Evolutionary conservation across 1,140 invertebrate genomes (phyloP).

Genomic region (Monochamus saltuarius): DNA sequence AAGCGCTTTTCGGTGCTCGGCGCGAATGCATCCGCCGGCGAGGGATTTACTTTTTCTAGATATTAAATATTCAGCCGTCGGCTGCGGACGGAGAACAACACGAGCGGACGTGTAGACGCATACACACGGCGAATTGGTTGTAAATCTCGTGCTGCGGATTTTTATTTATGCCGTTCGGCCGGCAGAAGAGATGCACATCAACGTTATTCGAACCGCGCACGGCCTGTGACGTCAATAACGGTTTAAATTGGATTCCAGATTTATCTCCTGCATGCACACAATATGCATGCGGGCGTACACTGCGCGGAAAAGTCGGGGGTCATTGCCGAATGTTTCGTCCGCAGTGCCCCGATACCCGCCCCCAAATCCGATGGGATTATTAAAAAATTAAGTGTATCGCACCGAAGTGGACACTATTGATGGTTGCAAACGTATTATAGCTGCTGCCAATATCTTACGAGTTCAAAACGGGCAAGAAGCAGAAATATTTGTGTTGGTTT

Average conservation of each 20-base stretch:
- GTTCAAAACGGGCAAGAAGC: too few relatives aligned
- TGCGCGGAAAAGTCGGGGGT: neutral
- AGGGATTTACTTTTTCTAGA: constrained; percentile 19
- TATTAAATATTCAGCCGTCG: constrained; percentile 22
- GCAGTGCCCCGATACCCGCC: too few relatives aligned
- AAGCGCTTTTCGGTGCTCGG: too few relatives aligned
- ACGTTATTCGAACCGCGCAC: constrained; percentile 32
- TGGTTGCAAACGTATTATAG: too few relatives aligned
- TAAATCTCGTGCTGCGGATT: constrained; percentile 27
- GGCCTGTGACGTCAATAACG: constrained; percentile 38
- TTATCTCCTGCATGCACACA: constrained; percentile 29
- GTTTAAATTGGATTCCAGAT: constrained; percentile 39
- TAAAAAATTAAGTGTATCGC: too few relatives aligned
- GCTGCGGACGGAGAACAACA: constrained; percentile 12
- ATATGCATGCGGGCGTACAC: constrained; percentile 27
- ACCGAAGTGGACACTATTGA: too few relatives aligned
- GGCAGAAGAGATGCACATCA: constrained; percentile 33
- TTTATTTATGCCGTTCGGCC: constrained; percentile 20
- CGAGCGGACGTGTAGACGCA: constrained; percentile 4
- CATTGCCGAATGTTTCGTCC: too few relatives aligned
- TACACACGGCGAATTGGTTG: constrained; percentile 21
- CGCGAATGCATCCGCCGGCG: constrained; percentile 4
- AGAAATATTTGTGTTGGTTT: too few relatives aligned
- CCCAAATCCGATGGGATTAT: too few relatives aligned
- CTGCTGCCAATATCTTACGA: too few relatives aligned